Evolutionary conservation across 2,888 invertebrate species (phyloP), one percentile per base, ranked within the genome.

Genomic region (Diarsia mendica): DNA sequence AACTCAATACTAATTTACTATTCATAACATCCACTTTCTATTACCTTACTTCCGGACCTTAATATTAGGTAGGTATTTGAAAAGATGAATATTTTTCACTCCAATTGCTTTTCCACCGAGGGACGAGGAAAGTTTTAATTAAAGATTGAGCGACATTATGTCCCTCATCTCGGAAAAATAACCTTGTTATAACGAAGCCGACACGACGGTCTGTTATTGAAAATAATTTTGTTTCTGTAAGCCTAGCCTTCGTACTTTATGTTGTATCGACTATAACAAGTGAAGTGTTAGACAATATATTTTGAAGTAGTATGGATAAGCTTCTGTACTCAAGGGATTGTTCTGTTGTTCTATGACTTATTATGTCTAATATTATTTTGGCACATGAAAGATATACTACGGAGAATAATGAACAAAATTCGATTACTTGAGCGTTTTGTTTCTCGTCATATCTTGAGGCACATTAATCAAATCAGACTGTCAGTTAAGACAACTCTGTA

Each of bases 41-140:
- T 75, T 67, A 49, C 74, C 66, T 81, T 84, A 75, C 61, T 83
- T 82, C 79, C 75, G 82, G 75, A 75, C 73, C 79, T 77, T 84
- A 86, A 84, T 88, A 88, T 89, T 88, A 82, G 86, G 77, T 88
- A 82, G 86, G 77, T 85, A 88, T 90, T 89, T 88, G 83, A 87
- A 88, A 89, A 90, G 88, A 89, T 78, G 83, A 80, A 85, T 84
- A 87, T 87, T 87, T 91, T 93, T 91, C 84, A 83, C 87, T 90
- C 85, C 89, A 91, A 91, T 94, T 92, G 91, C 90, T 91, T 92
- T 92, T 90, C 85, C 84, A 85, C 85, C 78, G 87, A 87, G 82
- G 85, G 88, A 87, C 89, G 89, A 85, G 81, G 85, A 92, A 94
- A 94, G 91, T 94, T 95, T 95, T 94, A 94, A 95, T 95, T 94